Percentiles rank a stretch among this genome's conserved stretches.
Conservation (phyloP, 2,797 vertebrate species). For the Astyanax mexicanus region DNA sequence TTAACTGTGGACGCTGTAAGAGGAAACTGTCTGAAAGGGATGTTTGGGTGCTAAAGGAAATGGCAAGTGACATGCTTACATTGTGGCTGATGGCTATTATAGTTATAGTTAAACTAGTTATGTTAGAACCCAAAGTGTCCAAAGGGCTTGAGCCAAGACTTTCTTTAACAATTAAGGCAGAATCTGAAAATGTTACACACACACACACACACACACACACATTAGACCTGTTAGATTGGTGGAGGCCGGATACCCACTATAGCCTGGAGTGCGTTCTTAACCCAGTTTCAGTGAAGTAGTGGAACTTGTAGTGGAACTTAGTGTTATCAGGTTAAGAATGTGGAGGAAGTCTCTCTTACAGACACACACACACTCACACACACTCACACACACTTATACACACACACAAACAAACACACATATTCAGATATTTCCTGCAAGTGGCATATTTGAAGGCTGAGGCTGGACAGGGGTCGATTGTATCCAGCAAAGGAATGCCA, state of each 20-base stretch:
- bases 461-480: slow-evolving; percentile 38
- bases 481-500: slow-evolving; percentile 49
- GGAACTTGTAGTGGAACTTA: slow-evolving; percentile 29
- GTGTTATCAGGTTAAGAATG: slow-evolving; percentile 43
- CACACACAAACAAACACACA: not conserved
- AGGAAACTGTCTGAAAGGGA: too few relatives aligned
- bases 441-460: not conserved
- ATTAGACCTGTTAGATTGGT: slow-evolving; percentile 20
- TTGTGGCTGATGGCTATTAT: too few relatives aligned
- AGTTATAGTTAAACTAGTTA: too few relatives aligned
- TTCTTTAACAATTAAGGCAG: too few relatives aligned
- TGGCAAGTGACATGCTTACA: too few relatives aligned
- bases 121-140: too few relatives aligned
- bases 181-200: too few relatives aligned
- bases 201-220: not conserved
- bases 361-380: not conserved
- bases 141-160: too few relatives aligned
- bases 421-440: slow-evolving; percentile 42
- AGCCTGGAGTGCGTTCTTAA: slow-evolving; percentile 33
- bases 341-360: slow-evolving; percentile 37
- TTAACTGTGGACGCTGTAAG: too few relatives aligned
- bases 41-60: too few relatives aligned
- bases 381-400: not conserved
- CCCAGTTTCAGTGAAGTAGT: slow-evolving; percentile 24
- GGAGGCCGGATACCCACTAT: not conserved